Percentiles rank a stretch among this genome's conserved stretches.
phyloP scores from a whole-genome alignment of 2,888 invertebrate genomes.

The Cremastobaeus sp. region DNA sequence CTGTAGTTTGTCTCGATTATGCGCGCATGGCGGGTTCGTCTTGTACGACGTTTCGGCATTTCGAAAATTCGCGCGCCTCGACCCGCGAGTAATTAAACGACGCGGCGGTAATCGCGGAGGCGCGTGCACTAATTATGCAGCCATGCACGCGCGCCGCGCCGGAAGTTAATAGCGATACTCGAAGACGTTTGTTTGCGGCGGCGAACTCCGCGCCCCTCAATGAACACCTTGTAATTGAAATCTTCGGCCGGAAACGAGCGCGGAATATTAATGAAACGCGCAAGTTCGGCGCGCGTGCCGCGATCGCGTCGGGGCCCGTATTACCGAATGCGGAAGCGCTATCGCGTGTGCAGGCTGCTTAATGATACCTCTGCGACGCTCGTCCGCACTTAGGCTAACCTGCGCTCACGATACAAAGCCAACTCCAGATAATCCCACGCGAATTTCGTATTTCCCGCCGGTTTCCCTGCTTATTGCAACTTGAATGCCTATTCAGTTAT shows the following conservation, averaged over 20 bases:
- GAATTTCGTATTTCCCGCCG: neutral
- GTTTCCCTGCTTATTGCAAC: too few relatives aligned
- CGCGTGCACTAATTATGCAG: too few relatives aligned
- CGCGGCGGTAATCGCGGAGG: too few relatives aligned
- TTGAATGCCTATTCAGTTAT: too few relatives aligned
- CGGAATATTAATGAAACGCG: conserved; percentile 52
- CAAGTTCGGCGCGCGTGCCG: conserved; percentile 50
- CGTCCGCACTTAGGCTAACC: conserved; percentile 49
- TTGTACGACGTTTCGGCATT: too few relatives aligned
- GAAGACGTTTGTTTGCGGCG: neutral
- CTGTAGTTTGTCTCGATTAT: conserved; percentile 34
- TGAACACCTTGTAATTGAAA: conserved; percentile 61
- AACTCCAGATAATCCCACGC: neutral
- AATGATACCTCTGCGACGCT: conserved; percentile 54
- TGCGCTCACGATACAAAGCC: conserved; percentile 39
- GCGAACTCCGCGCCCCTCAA: conserved; percentile 35
- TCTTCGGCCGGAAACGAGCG: conserved; percentile 42
- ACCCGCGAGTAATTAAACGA: too few relatives aligned
- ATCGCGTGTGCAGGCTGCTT: conserved; percentile 49
- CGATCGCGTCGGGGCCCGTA: conserved; percentile 38
- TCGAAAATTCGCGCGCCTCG: too few relatives aligned
- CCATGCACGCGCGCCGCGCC: too few relatives aligned
- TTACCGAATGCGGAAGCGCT: conserved; percentile 36
- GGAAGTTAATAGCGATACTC: neutral
- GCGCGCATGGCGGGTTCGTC: conserved; percentile 29